A percentile compares a stretch with the other conserved stretches of the same genome.
Evolutionary conservation across 2,113 vertebrate species (phyloP).

Genomic region (Ardeotis arabs): DNA sequence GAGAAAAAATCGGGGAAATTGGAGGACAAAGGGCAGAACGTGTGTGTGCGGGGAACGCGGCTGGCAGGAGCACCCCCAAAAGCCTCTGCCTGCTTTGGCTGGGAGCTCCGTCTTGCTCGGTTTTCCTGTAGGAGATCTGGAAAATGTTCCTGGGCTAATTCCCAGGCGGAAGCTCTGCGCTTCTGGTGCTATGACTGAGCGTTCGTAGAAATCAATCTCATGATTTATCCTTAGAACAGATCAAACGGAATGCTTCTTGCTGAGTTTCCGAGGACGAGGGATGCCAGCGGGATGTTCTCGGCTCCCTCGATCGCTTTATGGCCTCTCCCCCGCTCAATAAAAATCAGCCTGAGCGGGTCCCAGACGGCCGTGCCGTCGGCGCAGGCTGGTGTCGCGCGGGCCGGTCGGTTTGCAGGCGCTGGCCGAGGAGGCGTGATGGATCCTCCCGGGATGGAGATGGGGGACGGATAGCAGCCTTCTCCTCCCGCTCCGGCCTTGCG

Average conservation of each 20-base stretch:
- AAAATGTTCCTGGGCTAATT: not conserved
- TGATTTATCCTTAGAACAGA: not conserved
- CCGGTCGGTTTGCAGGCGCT: not conserved
- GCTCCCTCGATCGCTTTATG: not conserved
- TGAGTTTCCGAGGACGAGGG: not conserved
- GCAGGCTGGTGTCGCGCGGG: not conserved
- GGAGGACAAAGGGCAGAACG: not conserved
- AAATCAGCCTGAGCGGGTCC: not conserved
- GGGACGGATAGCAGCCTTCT: constrained; percentile 10
- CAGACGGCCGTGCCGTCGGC: not conserved
- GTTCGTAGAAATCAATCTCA: accelerated
- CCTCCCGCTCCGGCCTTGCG: not conserved
- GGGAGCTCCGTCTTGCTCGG: not conserved
- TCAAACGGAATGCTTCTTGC: not conserved
- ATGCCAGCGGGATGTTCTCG: not conserved
- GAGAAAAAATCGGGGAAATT: not conserved
- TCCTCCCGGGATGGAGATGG: constrained; percentile 26
- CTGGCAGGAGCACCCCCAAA: not conserved
- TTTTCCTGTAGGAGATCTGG: not conserved
- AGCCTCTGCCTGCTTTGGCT: not conserved
- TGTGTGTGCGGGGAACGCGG: accelerated
- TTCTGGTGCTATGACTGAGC: not conserved
- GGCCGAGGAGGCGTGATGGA: constrained; percentile 13
- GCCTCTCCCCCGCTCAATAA: not conserved
- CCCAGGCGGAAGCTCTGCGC: not conserved